Percentiles rank a stretch among this genome's conserved stretches.
These are phyloP conservation scores for Tetragonula carbonaria DNA, from an alignment of 2,888 invertebrate genomes.

Conservation along the genomic window DNA sequence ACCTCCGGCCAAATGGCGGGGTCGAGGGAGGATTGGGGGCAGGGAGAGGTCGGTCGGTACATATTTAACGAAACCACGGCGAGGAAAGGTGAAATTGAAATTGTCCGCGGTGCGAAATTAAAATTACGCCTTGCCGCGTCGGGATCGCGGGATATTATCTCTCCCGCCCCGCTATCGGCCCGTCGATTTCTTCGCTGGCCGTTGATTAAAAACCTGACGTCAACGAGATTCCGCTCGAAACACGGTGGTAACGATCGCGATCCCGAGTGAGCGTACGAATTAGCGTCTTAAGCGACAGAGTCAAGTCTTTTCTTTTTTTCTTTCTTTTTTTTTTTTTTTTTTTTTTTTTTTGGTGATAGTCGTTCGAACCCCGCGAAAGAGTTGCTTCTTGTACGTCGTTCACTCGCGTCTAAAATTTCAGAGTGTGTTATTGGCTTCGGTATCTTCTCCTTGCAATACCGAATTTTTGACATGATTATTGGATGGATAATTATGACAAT, in stretches of 20 bases:
- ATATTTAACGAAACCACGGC: conserved; percentile 45
- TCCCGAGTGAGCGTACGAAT: conserved; percentile 50
- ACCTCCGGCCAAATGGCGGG: conserved; percentile 9
- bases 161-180: no score
- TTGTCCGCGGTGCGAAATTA: conserved; percentile 52
- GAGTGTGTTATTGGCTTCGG: no score
- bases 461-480: no score
- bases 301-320: no score
- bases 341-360: not conserved
- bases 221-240: conserved; percentile 15
- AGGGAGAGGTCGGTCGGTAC: conserved; percentile 18
- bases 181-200: conserved; percentile 21
- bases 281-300: not conserved
- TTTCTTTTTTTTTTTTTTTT: no score
- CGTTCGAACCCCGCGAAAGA: not conserved
- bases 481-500: no score
- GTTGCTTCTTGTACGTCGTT: not conserved
- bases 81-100: conserved; percentile 54
- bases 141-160: conserved; percentile 17
- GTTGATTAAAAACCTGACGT: conserved; percentile 42
- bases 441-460: no score
- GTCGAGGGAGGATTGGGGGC: not conserved
- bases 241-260: conserved; percentile 34
- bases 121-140: conserved; percentile 47
- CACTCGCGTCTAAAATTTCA: no score